Base-by-base conservation (phyloP, 2,797 vertebrate genomes). In the Gymnopithys bicolor region DNA sequence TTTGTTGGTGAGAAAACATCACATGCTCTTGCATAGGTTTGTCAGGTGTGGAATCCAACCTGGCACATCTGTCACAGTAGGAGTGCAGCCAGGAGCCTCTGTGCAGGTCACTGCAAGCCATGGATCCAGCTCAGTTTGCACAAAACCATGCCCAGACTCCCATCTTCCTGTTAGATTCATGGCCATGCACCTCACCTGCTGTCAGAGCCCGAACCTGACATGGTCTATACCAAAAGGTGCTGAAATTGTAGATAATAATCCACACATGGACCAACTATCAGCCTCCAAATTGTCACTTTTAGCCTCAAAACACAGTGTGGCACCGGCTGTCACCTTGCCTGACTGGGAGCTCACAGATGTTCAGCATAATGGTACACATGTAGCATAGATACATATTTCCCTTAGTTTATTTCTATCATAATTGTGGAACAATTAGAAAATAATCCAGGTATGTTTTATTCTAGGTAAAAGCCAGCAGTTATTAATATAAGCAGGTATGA, bases 51-150 rank as follows among this genome's bases (percentile, higher is more conserved):
- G 79, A 70, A 23, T 13, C n/a, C 66, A 35, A 1, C 16, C 7
- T 48, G 28, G 8, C 23, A 8, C 0, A 1, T 22, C 52, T 28
- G 19, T 32, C 39, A 22, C 16, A 28, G 3, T 0, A 25, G 0
- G 2, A 46, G 24, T 11, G 19, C 13, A 15, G 33, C 25, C 2
- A 1, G 46, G 16, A 77, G 41, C 74, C 35, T 35, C 69, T 12
- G 7, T 17, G 13, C n/a, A 63, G 81, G 33, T n/a, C 69, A 15
- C 82, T 10, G 6, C 46, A 35, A 43, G 62, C 51, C 22, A 9
- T 13, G 5, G 21, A 5, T 39, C 52, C 63, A 37, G 48, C 25
- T 32, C 22, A 24, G 13, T 8, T 6, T 1, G 1, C 21, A 21
- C 11, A 5, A 76, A 81, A 10, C 30, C 37, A 15, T 21, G 35